phyloP scores from a whole-genome alignment of 2,888 invertebrate species.

The Ellobium chinense region DNA sequence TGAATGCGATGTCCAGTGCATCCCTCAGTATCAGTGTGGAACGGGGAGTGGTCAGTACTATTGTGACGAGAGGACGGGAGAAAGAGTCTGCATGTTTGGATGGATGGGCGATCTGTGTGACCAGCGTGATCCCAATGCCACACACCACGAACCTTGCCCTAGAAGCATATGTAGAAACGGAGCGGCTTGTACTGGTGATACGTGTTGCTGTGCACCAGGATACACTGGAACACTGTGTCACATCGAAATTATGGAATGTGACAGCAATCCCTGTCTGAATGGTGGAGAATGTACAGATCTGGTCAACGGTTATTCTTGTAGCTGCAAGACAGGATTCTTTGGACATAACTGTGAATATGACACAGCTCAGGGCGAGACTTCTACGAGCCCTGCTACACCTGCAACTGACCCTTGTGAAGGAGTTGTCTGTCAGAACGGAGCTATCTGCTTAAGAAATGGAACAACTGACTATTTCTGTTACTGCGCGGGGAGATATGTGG shows the following conservation, averaged over 20 bases:
- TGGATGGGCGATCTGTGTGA: constrained; percentile 48
- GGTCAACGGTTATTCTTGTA: constrained; percentile 54
- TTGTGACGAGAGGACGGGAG: constrained; percentile 50
- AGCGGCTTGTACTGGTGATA: constrained; percentile 43
- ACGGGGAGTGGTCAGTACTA: constrained; percentile 43
- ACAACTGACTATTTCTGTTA: constrained; percentile 52
- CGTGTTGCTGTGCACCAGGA: constrained; percentile 56
- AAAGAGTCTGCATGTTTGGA: constrained; percentile 49
- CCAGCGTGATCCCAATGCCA: constrained; percentile 33
- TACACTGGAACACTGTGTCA: constrained; percentile 55
- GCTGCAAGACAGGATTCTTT: constrained; percentile 52
- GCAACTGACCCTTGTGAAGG: constrained; percentile 36
- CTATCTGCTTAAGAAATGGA: constrained; percentile 50
- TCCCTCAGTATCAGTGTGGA: constrained; percentile 41
- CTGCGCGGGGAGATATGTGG: constrained; percentile 56
- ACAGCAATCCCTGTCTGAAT: constrained; percentile 55
- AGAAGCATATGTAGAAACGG: constrained; percentile 53
- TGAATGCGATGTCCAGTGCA: constrained; percentile 46
- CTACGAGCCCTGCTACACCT: constrained; percentile 5
- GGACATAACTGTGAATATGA: constrained; percentile 60
- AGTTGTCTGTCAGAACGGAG: constrained; percentile 46
- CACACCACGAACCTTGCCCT: constrained; percentile 48
- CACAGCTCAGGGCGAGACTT: constrained; percentile 29
- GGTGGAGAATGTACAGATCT: constrained; percentile 55
- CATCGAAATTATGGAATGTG: constrained; percentile 57